Percentiles rank a stretch among this genome's conserved stretches.
Evolutionary conservation across 2,113 vertebrate species (phyloP).

Genomic region (Camelus dromedarius): DNA sequence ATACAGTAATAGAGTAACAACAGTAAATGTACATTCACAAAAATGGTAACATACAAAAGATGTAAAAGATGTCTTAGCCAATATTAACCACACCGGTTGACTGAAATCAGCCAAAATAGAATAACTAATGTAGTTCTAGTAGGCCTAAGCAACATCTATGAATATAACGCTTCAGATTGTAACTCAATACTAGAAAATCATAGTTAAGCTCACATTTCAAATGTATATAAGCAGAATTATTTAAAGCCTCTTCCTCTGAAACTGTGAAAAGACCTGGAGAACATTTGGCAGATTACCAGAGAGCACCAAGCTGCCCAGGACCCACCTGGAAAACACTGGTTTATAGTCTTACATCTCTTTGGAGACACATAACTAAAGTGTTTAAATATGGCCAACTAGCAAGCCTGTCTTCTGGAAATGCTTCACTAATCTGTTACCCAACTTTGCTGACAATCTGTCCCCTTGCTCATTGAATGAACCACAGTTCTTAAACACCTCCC

Average conservation of each 20-base stretch:
- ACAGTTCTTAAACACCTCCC: constrained; percentile 18
- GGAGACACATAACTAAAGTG: background rate
- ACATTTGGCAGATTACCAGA: background rate
- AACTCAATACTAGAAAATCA: background rate
- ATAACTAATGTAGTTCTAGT: background rate
- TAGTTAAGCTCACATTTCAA: constrained; percentile 32
- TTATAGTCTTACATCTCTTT: background rate
- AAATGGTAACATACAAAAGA: background rate
- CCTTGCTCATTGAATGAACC: background rate
- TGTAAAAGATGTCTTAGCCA: background rate
- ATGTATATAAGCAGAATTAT: background rate
- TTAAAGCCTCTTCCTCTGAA: background rate
- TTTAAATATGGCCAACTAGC: background rate
- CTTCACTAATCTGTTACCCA: constrained; percentile 23
- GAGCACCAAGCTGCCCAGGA: background rate
- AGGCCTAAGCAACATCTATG: background rate
- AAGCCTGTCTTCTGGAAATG: background rate
- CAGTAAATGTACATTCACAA: background rate
- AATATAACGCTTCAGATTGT: background rate
- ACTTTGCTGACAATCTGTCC: constrained; percentile 53
- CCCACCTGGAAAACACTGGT: background rate
- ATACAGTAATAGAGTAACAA: background rate
- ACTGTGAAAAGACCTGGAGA: background rate
- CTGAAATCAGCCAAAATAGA: background rate
- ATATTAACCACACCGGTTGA: background rate